Conservation (phyloP, 2,888 invertebrate species). For the Mesopsocus fuscifrons region DNA sequence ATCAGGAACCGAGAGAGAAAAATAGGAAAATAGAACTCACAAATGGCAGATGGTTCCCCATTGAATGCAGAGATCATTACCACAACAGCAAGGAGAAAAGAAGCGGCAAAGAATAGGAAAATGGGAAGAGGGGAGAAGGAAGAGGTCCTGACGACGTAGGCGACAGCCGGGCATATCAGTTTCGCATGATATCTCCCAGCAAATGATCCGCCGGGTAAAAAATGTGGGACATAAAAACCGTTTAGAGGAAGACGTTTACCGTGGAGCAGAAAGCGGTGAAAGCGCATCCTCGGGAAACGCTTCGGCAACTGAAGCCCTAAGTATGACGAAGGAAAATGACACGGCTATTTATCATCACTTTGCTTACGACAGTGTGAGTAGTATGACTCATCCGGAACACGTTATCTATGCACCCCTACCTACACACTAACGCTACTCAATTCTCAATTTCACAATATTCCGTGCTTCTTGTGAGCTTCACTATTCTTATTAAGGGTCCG, state of each 20-base stretch:
- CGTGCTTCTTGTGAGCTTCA: too few relatives aligned
- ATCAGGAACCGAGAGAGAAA: too few relatives aligned
- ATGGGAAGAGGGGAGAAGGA: too few relatives aligned
- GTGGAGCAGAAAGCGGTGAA: background rate
- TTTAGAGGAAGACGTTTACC: conserved; percentile 12
- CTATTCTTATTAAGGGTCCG: too few relatives aligned
- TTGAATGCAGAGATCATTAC: too few relatives aligned
- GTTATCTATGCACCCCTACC: too few relatives aligned
- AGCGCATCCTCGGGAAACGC: background rate
- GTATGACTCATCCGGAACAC: background rate
- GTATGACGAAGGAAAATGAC: background rate
- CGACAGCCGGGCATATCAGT: conserved; percentile 10
- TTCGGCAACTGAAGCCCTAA: background rate
- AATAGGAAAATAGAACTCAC: too few relatives aligned
- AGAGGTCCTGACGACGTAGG: conserved; percentile 1
- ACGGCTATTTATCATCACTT: background rate
- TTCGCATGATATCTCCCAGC: conserved; percentile 4
- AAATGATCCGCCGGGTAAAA: conserved; percentile 15
- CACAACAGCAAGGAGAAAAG: too few relatives aligned
- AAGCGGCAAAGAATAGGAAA: too few relatives aligned
- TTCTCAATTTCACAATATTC: too few relatives aligned
- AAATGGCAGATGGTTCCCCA: too few relatives aligned
- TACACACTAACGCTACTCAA: too few relatives aligned
- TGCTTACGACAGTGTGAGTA: background rate
- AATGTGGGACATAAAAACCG: conserved; percentile 17